Evolutionary conservation across 1,140 invertebrate genomes (phyloP), one percentile per base, ranked within the genome.

Genomic region (Euura lappo): DNA sequence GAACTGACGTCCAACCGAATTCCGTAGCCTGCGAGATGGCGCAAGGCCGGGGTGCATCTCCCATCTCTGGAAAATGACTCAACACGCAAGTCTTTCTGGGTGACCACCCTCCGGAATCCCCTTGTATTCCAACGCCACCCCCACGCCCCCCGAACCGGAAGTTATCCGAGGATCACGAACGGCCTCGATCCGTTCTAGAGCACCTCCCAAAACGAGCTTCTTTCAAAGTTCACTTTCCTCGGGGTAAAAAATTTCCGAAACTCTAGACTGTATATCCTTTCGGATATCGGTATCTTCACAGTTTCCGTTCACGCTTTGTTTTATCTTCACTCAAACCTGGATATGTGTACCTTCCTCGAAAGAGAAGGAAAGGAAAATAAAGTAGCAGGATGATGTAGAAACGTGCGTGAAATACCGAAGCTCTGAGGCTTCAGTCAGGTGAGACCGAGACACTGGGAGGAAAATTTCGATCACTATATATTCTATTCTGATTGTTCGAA

Each of bases 51-150:
- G 51, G 51, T 60, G 51, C 51, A 60, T 60, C 51, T 60, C 51
- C 51, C 51, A 60, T 60, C 51, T 60, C 51, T 60, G 13, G 51
- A 60, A n/a, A 6, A 60, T 60, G 51, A 76, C 79, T 79, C 77
- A 83, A 80, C 79, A 81, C 77, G 79, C 77, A 78, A 81, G 79
- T 79, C 81, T 81, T 81, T 79, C 75, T 74, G 77, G 66, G 74
- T 68, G 13, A 44, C 66, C 66, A 42, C 44, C 66, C 66, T 42
- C 44, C 51, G 51, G 28, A 60, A n/a, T 60, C 51, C 6, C 47
- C 6, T 60, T 28, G 28, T 28, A 1, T 28, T 28, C n/a, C 51
- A n/a, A n/a, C 51, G 2, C 51, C 8, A 60, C 51, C n/a, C n/a
- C n/a, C 51, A n/a, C 51, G 51, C 13, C 6, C 51, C 51, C 10